These are phyloP conservation scores for Myripristis jacobus DNA, from an alignment of 2,797 vertebrate species.

Conservation along the genomic window DNA sequence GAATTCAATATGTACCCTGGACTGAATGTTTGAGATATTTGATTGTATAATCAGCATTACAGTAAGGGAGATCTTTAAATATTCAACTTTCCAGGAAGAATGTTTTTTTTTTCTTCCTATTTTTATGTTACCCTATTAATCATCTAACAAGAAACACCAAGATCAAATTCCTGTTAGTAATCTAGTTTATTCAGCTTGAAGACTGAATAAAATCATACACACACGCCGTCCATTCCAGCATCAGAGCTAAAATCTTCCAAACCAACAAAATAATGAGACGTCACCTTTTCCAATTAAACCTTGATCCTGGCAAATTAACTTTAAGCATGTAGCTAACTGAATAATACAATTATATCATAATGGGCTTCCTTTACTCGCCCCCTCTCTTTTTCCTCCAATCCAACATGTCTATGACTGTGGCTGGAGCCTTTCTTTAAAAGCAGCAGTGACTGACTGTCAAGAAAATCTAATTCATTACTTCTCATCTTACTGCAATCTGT, in stretches of 20 bases:
- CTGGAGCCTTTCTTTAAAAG: slow-evolving; percentile 5
- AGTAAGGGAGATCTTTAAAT: neutral
- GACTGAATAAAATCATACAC: too few species aligned
- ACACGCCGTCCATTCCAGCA: too few species aligned
- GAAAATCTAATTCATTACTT: neutral
- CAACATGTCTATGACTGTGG: neutral
- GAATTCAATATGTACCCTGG: slow-evolving; percentile 11
- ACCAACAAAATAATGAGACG: too few species aligned
- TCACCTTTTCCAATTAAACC: neutral
- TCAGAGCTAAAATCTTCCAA: too few species aligned
- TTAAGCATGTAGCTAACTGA: neutral
- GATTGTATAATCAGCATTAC: neutral
- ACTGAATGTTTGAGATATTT: slow-evolving; percentile 9
- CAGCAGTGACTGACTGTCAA: neutral
- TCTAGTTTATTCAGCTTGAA: too few species aligned
- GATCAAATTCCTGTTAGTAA: too few species aligned
- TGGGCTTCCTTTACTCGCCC: neutral
- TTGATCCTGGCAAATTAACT: neutral
- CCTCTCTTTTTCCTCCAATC: too few species aligned
- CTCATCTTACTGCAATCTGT: neutral
- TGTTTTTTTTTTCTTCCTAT: too few species aligned
- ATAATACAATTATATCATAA: neutral
- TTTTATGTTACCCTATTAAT: too few species aligned
- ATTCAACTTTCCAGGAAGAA: too few species aligned
- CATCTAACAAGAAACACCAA: too few species aligned